phyloP scores from a whole-genome alignment of 1,140 invertebrate species.

The Neelides sp. region DNA sequence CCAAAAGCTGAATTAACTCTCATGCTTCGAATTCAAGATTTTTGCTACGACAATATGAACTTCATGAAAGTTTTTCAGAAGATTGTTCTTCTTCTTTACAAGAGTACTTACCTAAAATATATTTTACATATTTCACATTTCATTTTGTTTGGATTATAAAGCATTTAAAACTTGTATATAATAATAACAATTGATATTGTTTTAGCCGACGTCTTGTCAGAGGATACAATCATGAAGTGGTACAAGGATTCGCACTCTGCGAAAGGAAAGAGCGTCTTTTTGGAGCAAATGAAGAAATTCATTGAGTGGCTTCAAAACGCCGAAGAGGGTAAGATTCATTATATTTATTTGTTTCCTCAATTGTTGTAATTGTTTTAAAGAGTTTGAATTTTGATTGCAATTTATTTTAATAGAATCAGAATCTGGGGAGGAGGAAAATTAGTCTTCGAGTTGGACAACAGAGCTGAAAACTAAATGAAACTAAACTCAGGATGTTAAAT shows the following conservation, averaged over 20 bases:
- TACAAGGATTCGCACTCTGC: conserved; percentile 79
- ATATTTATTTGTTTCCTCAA: conserved; percentile 23
- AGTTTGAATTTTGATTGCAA: neutral
- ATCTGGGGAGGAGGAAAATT: conserved; percentile 30
- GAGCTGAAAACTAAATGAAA: too few species aligned
- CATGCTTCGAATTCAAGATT: conserved; percentile 84
- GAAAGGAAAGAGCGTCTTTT: conserved; percentile 92
- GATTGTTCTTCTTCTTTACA: conserved; percentile 90
- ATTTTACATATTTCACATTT: neutral
- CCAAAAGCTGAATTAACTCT: conserved; percentile 74
- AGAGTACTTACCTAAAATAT: conserved; percentile 46
- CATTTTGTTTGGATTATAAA: too few species aligned
- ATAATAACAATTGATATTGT: neutral
- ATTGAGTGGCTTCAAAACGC: conserved; percentile 93
- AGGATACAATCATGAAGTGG: conserved; percentile 86
- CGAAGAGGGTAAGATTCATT: conserved; percentile 55
- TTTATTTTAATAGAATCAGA: conserved; percentile 29
- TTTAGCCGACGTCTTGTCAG: conserved; percentile 67
- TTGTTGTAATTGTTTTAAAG: neutral
- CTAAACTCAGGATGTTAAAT: too few species aligned
- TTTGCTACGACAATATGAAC: conserved; percentile 96
- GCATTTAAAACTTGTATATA: neutral
- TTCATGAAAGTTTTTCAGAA: conserved; percentile 98
- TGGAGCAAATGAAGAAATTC: conserved; percentile 95
- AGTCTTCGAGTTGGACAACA: too few species aligned